Conservation (phyloP, 2,797 vertebrate species). For the Mycteria americana region DNA sequence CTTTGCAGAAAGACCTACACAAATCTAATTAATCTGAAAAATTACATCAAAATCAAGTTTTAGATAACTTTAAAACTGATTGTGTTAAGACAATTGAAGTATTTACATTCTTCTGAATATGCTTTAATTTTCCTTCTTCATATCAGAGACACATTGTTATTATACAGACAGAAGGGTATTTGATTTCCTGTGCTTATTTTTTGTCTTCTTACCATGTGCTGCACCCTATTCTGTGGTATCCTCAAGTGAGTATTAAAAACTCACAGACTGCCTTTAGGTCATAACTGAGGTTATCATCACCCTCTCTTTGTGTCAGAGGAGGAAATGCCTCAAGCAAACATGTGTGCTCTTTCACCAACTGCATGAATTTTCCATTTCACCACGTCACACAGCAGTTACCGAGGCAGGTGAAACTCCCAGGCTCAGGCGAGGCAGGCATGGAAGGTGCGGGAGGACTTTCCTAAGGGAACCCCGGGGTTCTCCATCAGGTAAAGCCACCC, state of each 20-base stretch:
- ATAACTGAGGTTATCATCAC: neutral
- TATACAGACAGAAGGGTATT: neutral
- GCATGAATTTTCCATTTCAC: neutral
- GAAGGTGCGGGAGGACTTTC: neutral
- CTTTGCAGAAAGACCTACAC: neutral
- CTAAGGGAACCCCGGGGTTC: fast-evolving
- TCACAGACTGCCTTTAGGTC: neutral
- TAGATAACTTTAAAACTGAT: neutral
- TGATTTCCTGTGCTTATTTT: neutral
- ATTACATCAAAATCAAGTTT: neutral
- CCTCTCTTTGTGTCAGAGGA: neutral
- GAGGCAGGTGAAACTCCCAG: fast-evolving
- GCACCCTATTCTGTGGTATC: neutral
- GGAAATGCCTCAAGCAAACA: neutral
- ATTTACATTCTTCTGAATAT: neutral
- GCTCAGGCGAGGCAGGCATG: fast-evolving
- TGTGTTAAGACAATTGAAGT: neutral
- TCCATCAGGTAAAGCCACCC: neutral
- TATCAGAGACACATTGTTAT: neutral
- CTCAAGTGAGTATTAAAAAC: neutral
- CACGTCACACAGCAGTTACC: fast-evolving
- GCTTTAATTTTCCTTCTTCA: neutral
- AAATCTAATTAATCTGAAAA: neutral
- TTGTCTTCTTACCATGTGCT: neutral
- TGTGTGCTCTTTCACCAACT: fast-evolving